Base-by-base conservation (phyloP, 2,797 vertebrate genomes). In the Alectoris magna region DNA sequence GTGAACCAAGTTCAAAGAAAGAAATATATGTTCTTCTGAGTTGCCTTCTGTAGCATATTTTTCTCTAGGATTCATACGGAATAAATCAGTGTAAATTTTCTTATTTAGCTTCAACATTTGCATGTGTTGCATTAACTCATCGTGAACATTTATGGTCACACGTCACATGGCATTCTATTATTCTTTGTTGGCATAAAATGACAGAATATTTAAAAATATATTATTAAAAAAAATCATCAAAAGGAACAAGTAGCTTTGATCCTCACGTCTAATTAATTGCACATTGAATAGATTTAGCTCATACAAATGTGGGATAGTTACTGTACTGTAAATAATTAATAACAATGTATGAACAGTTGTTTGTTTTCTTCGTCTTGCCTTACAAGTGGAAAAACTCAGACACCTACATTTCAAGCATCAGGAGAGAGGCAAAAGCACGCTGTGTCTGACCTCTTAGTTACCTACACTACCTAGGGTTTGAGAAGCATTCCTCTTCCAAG, bases 141-240 rank as follows among this genome's bases (percentile, higher is more conserved):
- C 94, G 91, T 81, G 76, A 95, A 87, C 69, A 91, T 88, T 46
- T 59, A 75, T 91, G 70, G 91, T 96, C 91, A 70, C 69, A 84
- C 73, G 88, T 87, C 93, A 96, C 68, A 80, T 96, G 93, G 41
- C 81, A 83, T 95, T 95, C 84, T 96, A 95, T 97, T 97, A 95
- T 96, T 97, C 95, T 97, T 86, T 89, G 91, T 85, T 96, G 96
- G 91, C 94, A 90, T 68, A 64, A 72, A 89, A 94, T 84, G 55
- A 70, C 44, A 83, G 76, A 88, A 89, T 85, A 68, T 78, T 93
- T 17, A 78, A 88, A 97, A 97, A 95, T 96, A 81, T 92, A 69
- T 95, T 94, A 86, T 81, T 97, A 96, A 97, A 97, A 97, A 84
- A 97, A 96, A 85, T 95, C 96, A 97, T 98, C 94, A 97, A 96